A percentile compares a stretch with the other conserved stretches of the same genome.
These are phyloP conservation scores for Leistus spinibarbis DNA, from an alignment of 2,888 invertebrate genomes.

Conservation along the genomic window DNA sequence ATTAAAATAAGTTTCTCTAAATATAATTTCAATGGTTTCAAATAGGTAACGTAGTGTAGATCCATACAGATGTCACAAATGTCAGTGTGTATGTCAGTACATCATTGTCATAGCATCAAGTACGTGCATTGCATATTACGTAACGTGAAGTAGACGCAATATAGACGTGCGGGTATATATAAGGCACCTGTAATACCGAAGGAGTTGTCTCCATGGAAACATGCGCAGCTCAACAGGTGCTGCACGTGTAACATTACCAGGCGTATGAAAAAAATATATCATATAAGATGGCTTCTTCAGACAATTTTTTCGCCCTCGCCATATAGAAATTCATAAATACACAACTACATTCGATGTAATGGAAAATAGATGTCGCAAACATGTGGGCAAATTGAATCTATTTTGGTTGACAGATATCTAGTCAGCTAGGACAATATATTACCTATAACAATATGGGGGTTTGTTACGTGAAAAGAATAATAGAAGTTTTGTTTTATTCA, in stretches of 20 bases:
- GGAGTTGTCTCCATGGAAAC: neutral
- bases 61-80: constrained; percentile 16
- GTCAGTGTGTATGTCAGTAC: neutral
- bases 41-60: neutral
- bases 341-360: too few relatives aligned
- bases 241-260: neutral
- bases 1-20: too few relatives aligned
- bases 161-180: neutral
- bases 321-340: neutral
- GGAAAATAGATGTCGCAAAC: neutral
- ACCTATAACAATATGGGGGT: neutral
- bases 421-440: neutral
- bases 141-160: neutral
- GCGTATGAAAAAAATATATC: neutral
- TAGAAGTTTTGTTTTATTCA: too few relatives aligned
- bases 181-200: neutral
- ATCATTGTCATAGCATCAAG: neutral
- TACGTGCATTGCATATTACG: neutral
- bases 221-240: neutral
- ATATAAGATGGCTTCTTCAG: neutral
- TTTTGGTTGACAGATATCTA: neutral
- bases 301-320: neutral
- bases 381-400: neutral
- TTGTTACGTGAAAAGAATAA: neutral
- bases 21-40: too few relatives aligned